Conservation (phyloP, 2,888 invertebrate species). For the Eledone cirrhosa region DNA sequence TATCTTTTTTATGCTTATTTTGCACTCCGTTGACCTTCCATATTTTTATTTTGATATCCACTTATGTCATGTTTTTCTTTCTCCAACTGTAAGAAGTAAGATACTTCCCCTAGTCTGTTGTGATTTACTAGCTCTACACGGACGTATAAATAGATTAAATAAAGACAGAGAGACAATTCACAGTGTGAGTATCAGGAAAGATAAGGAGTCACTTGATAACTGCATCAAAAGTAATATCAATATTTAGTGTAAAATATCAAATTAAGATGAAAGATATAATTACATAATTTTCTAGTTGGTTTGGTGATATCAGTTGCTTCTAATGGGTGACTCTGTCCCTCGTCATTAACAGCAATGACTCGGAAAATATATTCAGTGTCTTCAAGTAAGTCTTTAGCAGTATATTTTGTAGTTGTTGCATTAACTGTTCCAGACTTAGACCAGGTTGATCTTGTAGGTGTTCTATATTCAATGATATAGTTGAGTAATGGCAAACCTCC, state of each 20-base stretch:
- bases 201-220: background rate
- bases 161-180: background rate
- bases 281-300: slow-evolving; percentile 41
- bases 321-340: slow-evolving; percentile 81
- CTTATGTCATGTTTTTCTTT: too few relatives aligned
- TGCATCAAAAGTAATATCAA: background rate
- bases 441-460: slow-evolving; percentile 66
- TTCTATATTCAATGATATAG: slow-evolving; percentile 69
- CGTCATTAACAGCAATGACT: slow-evolving; percentile 84
- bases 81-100: too few relatives aligned
- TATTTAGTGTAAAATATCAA: background rate
- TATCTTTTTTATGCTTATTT: too few relatives aligned
- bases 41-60: too few relatives aligned
- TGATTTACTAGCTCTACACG: too few relatives aligned
- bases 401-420: slow-evolving; percentile 53
- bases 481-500: slow-evolving; percentile 54
- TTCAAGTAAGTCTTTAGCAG: slow-evolving; percentile 74
- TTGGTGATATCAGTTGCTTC: slow-evolving; percentile 38
- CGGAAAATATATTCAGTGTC: slow-evolving; percentile 87
- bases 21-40: too few relatives aligned
- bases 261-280: slow-evolving; percentile 21
- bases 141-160: too few relatives aligned
- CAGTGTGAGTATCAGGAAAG: background rate
- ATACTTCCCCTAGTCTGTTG: too few relatives aligned
- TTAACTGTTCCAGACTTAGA: slow-evolving; percentile 37